phyloP scores from a whole-genome alignment of 2,888 invertebrate species.

The Dryococelus australis region DNA sequence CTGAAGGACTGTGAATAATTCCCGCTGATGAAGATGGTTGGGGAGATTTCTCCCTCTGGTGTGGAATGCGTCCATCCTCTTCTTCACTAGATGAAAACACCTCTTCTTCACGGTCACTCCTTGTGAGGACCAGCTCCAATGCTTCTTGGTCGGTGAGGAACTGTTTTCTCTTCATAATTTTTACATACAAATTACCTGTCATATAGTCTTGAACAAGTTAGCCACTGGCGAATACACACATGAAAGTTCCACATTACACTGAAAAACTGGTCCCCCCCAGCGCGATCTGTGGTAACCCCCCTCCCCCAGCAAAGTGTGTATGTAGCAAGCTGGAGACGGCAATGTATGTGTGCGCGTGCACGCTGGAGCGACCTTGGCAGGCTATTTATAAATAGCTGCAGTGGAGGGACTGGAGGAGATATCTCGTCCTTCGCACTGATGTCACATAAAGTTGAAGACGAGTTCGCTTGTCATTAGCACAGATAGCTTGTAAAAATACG shows the following conservation, averaged over 20 bases:
- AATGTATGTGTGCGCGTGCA: too few species aligned
- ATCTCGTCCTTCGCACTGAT: background rate
- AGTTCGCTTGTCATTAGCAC: background rate
- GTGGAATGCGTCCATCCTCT: background rate
- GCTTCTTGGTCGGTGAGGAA: background rate
- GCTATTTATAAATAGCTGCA: background rate
- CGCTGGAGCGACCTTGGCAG: background rate
- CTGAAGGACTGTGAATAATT: background rate
- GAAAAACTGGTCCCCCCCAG: too few species aligned
- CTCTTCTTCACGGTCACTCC: background rate
- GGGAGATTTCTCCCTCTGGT: background rate
- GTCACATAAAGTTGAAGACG: background rate
- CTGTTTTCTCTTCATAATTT: background rate
- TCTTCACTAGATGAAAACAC: background rate
- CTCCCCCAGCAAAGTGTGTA: too few species aligned
- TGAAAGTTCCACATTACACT: too few species aligned
- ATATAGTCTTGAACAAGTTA: background rate
- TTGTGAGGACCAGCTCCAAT: too few species aligned
- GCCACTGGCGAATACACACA: background rate
- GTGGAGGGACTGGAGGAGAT: background rate
- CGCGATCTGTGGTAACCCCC: too few species aligned
- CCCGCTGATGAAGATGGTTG: background rate
- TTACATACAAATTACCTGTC: background rate
- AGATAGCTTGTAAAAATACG: background rate
- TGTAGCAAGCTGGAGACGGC: too few species aligned